phyloP scores from a whole-genome alignment of 2,888 invertebrate species.

The Diogma glabrata region DNA sequence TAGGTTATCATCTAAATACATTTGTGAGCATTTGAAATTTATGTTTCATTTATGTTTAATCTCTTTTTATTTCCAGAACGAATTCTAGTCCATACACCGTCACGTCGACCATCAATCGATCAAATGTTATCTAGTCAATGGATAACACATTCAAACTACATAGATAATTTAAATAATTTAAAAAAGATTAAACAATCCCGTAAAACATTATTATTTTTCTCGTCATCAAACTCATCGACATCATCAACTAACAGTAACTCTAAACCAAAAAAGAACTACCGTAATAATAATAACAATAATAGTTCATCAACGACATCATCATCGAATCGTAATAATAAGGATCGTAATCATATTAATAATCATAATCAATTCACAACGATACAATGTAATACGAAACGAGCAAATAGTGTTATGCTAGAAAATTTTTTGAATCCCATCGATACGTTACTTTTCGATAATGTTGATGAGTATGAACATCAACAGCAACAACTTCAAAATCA shows the following conservation, averaged over 20 bases:
- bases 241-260: background rate
- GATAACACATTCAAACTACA: slow-evolving; percentile 34
- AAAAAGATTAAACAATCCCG: slow-evolving; percentile 27
- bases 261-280: background rate
- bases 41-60: slow-evolving; percentile 1
- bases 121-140: slow-evolving; percentile 44
- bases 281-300: background rate
- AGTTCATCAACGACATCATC: background rate
- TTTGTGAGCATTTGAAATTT: no score
- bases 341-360: slow-evolving; percentile 18
- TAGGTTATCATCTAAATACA: no score
- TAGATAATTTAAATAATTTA: slow-evolving; percentile 21
- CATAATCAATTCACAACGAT: slow-evolving; percentile 14
- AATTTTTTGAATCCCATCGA: slow-evolving; percentile 35
- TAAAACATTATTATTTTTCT: slow-evolving; percentile 17
- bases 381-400: slow-evolving; percentile 34
- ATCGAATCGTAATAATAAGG: slow-evolving; percentile 27
- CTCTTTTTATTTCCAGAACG: slow-evolving; percentile 33
- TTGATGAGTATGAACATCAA: background rate
- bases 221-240: background rate
- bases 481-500: background rate
- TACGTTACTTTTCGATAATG: no score
- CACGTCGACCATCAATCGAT: slow-evolving; percentile 37
- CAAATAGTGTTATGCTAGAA: slow-evolving; percentile 31
- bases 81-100: slow-evolving; percentile 39